Evolutionary conservation across 2,797 vertebrate species (phyloP), one percentile per base, ranked within the genome.

Genomic region (Emys orbicularis): DNA sequence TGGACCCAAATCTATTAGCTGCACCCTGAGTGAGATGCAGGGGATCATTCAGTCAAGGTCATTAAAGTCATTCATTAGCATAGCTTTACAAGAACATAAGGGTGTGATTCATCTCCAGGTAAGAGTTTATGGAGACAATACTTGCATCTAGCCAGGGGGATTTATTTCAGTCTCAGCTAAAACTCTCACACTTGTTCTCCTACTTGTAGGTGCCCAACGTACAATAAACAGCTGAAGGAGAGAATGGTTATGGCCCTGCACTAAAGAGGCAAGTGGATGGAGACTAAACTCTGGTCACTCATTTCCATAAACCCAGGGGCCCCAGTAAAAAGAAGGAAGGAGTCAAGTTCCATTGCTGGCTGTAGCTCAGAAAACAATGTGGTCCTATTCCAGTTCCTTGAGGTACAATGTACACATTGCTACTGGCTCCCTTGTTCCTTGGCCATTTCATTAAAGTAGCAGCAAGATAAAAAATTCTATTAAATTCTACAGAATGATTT

Each of bases 401-500:
- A 5, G 87, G 29, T 49, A 94, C 18, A 81, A 80, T 81, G 50
- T 16, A 37, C 86, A 34, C 19, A 56, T 83, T 74, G 16, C 84
- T 90, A 50, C 47, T 74, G 57, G 77, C 27, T 90, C 84, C 27
- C 37, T 92, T 90, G n/a, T 72, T 50, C 49, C 13, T 50, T 72
- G n/a, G n/a, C 37, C 18, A 12, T 37, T 37, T 72, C 37, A 56
- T 49, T 21, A 91, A 93, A 93, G 89, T 87, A 50, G 88, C 19
- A 93, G 49, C 21, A 86, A 88, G 59, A 90, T 56, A 76, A 13
- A 92, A 50, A 65, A 84, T 6, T 83, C 34, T 88, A 50, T 82
- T 89, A 90, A 56, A 34, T 56, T 18, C 37, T 13, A 27, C 8
- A 52, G 79, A 88, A 86, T 49, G 0, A 87, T 23, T 81, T 4